Percentiles rank a stretch among this genome's conserved stretches.
Evolutionary conservation across 2,797 vertebrate genomes (phyloP).

Genomic region (Brachymystax lenok): DNA sequence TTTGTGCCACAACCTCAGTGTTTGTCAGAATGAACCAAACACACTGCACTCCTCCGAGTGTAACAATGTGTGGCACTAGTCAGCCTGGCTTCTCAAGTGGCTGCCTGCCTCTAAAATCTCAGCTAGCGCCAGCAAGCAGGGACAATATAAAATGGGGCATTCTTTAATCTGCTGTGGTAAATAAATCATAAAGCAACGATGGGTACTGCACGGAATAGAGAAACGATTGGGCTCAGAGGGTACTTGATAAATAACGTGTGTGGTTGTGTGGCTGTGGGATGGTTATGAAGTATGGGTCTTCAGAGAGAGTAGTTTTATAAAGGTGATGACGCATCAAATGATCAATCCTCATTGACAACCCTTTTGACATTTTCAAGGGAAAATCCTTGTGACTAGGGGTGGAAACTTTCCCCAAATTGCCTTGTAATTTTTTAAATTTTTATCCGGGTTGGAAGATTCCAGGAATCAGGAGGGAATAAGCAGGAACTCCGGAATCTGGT

Average conservation of each 20-base stretch:
- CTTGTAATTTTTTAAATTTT: no score
- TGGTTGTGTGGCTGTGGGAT: not conserved
- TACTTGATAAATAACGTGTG: not conserved
- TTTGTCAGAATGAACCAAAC: not conserved
- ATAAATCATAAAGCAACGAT: constrained; percentile 6
- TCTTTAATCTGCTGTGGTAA: not conserved
- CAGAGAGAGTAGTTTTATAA: not conserved
- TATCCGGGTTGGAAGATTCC: no score
- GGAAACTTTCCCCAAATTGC: no score
- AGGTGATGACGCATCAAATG: not conserved
- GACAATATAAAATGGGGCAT: not conserved
- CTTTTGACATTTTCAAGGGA: not conserved
- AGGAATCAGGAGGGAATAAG: no score
- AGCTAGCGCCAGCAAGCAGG: not conserved
- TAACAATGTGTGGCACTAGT: not conserved
- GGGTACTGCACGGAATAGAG: not conserved
- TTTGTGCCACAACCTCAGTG: no score
- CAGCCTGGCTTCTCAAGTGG: not conserved
- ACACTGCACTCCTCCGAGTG: not conserved
- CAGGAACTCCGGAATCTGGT: no score
- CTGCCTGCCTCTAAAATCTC: not conserved
- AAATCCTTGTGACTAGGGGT: no score
- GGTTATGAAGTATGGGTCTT: not conserved
- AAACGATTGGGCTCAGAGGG: not conserved
- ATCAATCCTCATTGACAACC: not conserved